Evolutionary conservation across 1,140 invertebrate species (phyloP), one percentile per base, ranked within the genome.

Genomic region (Meloidogyne floridensis): DNA sequence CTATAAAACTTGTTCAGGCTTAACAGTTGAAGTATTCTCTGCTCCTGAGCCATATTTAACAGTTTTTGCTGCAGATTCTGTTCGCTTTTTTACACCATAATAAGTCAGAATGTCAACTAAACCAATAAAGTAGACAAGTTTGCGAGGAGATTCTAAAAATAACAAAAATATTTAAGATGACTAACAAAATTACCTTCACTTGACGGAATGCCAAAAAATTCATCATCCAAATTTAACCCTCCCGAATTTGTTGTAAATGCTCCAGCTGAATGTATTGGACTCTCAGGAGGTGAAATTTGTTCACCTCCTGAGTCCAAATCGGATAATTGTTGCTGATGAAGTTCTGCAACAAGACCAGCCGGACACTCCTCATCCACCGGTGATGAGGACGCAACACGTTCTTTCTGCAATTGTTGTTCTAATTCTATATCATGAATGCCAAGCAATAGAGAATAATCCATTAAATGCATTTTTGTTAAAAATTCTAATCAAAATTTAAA

Each of bases 41-140:
- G 96, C 97, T 8, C 98, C 97, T 88, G 96, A 96, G 82, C 97
- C 97, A 91, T 99, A 98, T 91, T 99, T 99, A 32, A 99, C 96
- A 51, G 96, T 98, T 92, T 99, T 99, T 8, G 97, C 97, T 78
- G 97, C 97, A 93, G 94, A 93, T 77, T 92, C 93, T 20, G 93
- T 93, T 56, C 97, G 94, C 91, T 99, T 99, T 90, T 97, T 97
- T 59, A 98, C 95, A 18, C 97, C 97, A 90, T 99, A 99, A 91
- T 98, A 96, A 47, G 98, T 99, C 8, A 99, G 92, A 32, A 99
- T 96, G 92, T 99, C 97, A 82, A 99, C 98, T 84, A 99, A 93
- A 78, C 96, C 97, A 89, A 99, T 93, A 91, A 99, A 99, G 91
- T 99, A 99, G 79, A 99, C 96, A 91, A 98, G 95, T 89, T 93